Percentiles rank a stretch among this genome's conserved stretches.
phyloP scores from a whole-genome alignment of 1,140 invertebrate genomes.

The Platyscapa corneri region DNA sequence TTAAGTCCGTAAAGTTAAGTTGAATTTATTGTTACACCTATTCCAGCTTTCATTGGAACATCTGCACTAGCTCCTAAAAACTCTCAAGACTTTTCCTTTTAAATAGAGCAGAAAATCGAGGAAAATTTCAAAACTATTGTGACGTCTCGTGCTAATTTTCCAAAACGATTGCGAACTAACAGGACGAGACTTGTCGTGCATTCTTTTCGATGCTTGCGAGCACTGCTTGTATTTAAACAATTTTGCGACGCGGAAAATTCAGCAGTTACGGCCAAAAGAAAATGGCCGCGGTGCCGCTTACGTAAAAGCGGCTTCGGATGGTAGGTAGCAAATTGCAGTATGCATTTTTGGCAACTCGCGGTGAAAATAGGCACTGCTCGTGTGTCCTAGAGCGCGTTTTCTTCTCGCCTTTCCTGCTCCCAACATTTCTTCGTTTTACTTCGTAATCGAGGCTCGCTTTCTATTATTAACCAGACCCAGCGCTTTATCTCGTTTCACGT shows the following conservation, averaged over 20 bases:
- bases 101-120: too few relatives aligned
- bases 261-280: slow-evolving; percentile 51
- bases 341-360: slow-evolving; percentile 57
- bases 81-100: too few relatives aligned
- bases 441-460: slow-evolving; percentile 18
- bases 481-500: not conserved
- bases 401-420: slow-evolving; percentile 35
- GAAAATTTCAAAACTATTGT: too few relatives aligned
- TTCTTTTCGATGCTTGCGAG: not conserved
- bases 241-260: slow-evolving; percentile 55
- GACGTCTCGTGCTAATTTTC: not conserved
- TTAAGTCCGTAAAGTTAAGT: too few relatives aligned
- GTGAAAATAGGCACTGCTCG: slow-evolving; percentile 46
- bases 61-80: too few relatives aligned
- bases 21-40: too few relatives aligned
- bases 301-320: slow-evolving; percentile 49
- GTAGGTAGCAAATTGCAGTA: slow-evolving; percentile 43
- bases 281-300: slow-evolving; percentile 48
- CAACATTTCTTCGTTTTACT: slow-evolving; percentile 4
- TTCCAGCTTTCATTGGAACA: too few relatives aligned
- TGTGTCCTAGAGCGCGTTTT: slow-evolving; percentile 45
- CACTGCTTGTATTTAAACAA: not conserved
- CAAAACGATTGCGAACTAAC: not conserved
- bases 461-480: slow-evolving; percentile 32
- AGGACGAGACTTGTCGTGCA: not conserved